Evolutionary conservation across 2,888 invertebrate genomes (phyloP).

Genomic region (Rhingia rostrata): DNA sequence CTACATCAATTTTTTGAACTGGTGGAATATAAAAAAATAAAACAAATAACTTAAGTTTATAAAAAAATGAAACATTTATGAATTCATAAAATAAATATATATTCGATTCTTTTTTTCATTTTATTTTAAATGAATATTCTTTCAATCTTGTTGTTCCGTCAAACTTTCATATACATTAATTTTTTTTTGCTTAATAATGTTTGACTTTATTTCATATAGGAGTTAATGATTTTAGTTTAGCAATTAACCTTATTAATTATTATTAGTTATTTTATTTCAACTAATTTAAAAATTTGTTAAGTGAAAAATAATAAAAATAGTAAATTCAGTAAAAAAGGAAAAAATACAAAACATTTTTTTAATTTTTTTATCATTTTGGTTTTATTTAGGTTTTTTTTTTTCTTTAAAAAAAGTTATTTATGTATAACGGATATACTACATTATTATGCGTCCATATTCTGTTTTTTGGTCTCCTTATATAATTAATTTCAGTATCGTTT

Average conservation of each 20-base stretch:
- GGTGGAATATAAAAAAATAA: slow-evolving; percentile 36
- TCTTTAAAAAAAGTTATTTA: neutral
- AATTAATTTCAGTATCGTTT: too few relatives aligned
- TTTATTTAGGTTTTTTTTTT: neutral
- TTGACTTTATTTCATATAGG: slow-evolving; percentile 54
- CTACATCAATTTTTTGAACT: slow-evolving; percentile 53
- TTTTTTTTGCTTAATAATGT: slow-evolving; percentile 48
- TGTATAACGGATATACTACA: too few relatives aligned
- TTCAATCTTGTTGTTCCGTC: slow-evolving; percentile 51
- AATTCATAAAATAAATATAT: slow-evolving; percentile 1
- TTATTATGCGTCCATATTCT: too few relatives aligned
- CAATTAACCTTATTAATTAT: slow-evolving; percentile 54
- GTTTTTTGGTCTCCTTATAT: too few relatives aligned
- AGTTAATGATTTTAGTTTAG: slow-evolving; percentile 58
- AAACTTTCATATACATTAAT: slow-evolving; percentile 36
- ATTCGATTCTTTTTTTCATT: slow-evolving; percentile 4
- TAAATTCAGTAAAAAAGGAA: slow-evolving; percentile 64
- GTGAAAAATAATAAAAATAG: slow-evolving; percentile 61
- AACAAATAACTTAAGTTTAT: slow-evolving; percentile 1
- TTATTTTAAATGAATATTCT: slow-evolving; percentile 23
- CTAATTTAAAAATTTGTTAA: slow-evolving; percentile 56
- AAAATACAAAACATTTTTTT: slow-evolving; percentile 36
- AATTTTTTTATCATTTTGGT: slow-evolving; percentile 13
- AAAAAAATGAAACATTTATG: slow-evolving; percentile 4
- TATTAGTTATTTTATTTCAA: slow-evolving; percentile 62